A percentile compares a stretch with the other conserved stretches of the same genome.
phyloP scores from a whole-genome alignment of 2,888 invertebrate genomes.

The Anagyrus pseudococci region DNA sequence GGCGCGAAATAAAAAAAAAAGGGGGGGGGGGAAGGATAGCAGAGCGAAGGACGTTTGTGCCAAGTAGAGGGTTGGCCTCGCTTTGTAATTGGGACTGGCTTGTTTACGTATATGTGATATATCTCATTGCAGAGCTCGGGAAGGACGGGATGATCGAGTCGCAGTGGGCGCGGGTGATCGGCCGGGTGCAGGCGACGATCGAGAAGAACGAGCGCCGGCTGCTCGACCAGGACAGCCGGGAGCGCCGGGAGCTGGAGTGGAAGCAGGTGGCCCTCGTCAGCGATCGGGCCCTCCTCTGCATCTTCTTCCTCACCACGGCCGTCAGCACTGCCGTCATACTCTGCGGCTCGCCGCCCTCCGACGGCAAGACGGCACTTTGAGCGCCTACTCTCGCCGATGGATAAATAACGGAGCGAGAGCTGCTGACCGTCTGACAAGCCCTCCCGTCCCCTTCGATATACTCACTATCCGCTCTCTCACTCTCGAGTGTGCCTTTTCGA shows the following conservation, averaged over 20 bases:
- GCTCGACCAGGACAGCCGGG: conserved; percentile 79
- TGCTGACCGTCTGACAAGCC: too few species aligned
- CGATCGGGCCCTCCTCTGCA: conserved; percentile 77
- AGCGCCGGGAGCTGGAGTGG: conserved; percentile 85
- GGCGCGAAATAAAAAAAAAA: too few species aligned
- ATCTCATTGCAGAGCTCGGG: conserved; percentile 33
- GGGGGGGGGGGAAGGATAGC: too few species aligned
- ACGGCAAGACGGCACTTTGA: conserved; percentile 8
- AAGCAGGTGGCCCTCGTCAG: conserved; percentile 80
- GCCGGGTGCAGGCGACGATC: conserved; percentile 76
- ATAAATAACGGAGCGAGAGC: too few species aligned
- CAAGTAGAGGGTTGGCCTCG: too few species aligned
- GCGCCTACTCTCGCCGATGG: too few species aligned
- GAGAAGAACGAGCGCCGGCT: conserved; percentile 82
- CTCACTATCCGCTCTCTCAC: too few species aligned
- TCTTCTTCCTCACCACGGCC: conserved; percentile 78
- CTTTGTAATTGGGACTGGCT: too few species aligned
- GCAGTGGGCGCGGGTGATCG: conserved; percentile 73
- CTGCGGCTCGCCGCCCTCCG: conserved; percentile 68
- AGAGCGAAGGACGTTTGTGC: too few species aligned
- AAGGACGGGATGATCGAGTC: conserved; percentile 65
- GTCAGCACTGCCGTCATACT: conserved; percentile 82
- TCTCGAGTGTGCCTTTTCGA: too few species aligned
- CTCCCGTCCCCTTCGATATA: too few species aligned
- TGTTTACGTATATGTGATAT: not conserved